Percentiles rank a stretch among this genome's conserved stretches.
Conservation (phyloP, 2,888 invertebrate genomes). For the Acholoe squamosa region DNA sequence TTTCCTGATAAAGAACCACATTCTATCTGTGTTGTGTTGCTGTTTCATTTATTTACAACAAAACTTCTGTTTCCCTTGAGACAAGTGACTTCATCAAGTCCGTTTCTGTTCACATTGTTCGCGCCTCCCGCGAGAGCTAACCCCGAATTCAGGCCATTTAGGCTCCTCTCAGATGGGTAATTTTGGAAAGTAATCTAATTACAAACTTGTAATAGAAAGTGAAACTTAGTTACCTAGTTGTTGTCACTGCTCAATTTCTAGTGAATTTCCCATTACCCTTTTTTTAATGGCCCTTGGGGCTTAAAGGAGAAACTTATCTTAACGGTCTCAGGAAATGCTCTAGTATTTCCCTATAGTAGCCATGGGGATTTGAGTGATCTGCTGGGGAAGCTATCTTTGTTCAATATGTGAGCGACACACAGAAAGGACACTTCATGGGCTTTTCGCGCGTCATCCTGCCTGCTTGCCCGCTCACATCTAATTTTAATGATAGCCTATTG, state of each 20-base stretch:
- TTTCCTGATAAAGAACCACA: too few species aligned
- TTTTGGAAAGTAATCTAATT: conserved; percentile 1
- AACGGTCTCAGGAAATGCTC: too few species aligned
- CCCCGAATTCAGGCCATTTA: background rate
- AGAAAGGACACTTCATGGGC: too few species aligned
- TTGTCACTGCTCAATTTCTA: background rate
- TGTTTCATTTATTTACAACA: too few species aligned
- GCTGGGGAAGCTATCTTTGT: too few species aligned
- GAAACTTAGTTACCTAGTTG: background rate
- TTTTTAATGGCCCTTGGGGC: background rate
- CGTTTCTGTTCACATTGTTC: background rate
- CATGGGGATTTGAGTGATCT: too few species aligned
- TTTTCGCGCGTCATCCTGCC: too few species aligned
- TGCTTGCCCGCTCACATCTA: too few species aligned
- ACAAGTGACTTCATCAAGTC: background rate
- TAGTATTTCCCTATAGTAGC: too few species aligned
- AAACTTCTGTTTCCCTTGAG: background rate
- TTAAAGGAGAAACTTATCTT: background rate
- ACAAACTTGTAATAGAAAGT: conserved; percentile 13
- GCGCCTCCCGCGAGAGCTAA: background rate
- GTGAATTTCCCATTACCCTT: background rate
- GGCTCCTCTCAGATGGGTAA: background rate
- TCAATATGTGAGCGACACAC: too few species aligned
- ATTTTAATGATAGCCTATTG: too few species aligned
- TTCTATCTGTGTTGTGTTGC: too few species aligned